Evolutionary conservation across 1,140 invertebrate genomes (phyloP), one percentile per base, ranked within the genome.

Genomic region (Paracyclopina nana): DNA sequence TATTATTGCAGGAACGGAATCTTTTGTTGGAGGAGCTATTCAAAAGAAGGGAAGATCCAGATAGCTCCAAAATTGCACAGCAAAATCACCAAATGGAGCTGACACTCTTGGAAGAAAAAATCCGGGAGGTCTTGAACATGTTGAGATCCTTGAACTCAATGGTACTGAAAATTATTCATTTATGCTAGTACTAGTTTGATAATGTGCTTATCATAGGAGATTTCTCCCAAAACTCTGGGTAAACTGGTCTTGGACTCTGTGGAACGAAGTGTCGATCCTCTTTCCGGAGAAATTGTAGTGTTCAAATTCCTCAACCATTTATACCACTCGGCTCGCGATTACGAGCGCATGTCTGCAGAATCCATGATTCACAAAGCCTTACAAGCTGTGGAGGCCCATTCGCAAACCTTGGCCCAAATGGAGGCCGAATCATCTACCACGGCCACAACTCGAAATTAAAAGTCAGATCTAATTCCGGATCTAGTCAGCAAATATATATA

Each of bases 341-440:
- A 48, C 22, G 45, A 48, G 45, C 45, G 45, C 14, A 14, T 48
- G 9, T 48, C 45, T 26, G 28, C 20, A 16, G 45, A 48, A 22
- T 28, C 16, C n/a, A 26, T 28, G 45, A 48, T 48, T 30, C 45
- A 48, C 16, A 48, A 30, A 11, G 45, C 45, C 16, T 14, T 48
- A 28, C 16, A 29, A 16, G 45, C 45, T 28, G 27, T 48, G 16
- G 45, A 48, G 24, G 25, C 43, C 24, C 25, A 49, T 4, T 48
- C 24, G 2, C 58, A 59, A 29, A 59, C 34, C 8, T 38, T 38
- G 49, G 45, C 42, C 66, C 16, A 64, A 65, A 38, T 58, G 65
- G 38, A 58, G 66, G n/a, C 56, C 65, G 45, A n/a, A n/a, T n/a
- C n/a, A n/a, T n/a, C n/a, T n/a, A n/a, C n/a, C n/a, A n/a, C n/a